phyloP scores from a whole-genome alignment of 1,140 invertebrate genomes.

The Aradophagus sp. region DNA sequence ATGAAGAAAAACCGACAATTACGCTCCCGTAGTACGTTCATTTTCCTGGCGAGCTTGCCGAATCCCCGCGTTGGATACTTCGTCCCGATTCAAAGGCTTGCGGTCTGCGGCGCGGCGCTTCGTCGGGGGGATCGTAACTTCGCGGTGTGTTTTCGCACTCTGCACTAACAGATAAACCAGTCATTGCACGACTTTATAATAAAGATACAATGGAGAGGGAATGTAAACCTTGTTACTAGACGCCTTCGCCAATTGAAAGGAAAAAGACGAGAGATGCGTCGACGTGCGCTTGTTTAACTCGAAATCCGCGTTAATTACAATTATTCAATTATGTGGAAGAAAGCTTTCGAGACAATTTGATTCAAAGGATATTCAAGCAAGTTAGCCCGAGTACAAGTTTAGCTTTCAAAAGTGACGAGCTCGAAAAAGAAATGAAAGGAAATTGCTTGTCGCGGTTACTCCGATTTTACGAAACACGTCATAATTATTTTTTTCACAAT shows the following conservation, averaged over 20 bases:
- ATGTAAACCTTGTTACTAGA: slow-evolving; percentile 28
- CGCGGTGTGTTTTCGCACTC: slow-evolving; percentile 19
- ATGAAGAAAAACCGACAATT: slow-evolving; percentile 18
- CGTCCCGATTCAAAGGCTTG: too few relatives aligned
- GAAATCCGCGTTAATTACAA: slow-evolving; percentile 18
- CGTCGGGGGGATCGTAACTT: background rate
- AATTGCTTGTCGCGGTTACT: too few relatives aligned
- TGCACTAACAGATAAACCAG: slow-evolving; percentile 31
- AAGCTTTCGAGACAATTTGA: too few relatives aligned
- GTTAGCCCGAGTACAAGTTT: too few relatives aligned
- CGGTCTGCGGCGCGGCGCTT: background rate
- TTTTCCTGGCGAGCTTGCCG: slow-evolving; percentile 9
- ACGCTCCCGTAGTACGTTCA: background rate
- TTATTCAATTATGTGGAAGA: too few relatives aligned
- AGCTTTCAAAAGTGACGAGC: too few relatives aligned
- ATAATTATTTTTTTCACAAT: slow-evolving; percentile 4
- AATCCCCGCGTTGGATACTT: too few relatives aligned
- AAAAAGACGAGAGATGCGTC: slow-evolving; percentile 21
- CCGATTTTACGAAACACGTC: background rate
- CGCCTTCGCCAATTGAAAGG: slow-evolving; percentile 33
- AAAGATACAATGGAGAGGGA: slow-evolving; percentile 52
- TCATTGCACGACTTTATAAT: slow-evolving; percentile 42
- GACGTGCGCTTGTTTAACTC: slow-evolving; percentile 6
- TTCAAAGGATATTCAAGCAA: too few relatives aligned
- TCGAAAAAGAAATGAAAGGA: too few relatives aligned